Conservation (phyloP, 1,140 invertebrate species). For the Drosophila carrolli region DNA sequence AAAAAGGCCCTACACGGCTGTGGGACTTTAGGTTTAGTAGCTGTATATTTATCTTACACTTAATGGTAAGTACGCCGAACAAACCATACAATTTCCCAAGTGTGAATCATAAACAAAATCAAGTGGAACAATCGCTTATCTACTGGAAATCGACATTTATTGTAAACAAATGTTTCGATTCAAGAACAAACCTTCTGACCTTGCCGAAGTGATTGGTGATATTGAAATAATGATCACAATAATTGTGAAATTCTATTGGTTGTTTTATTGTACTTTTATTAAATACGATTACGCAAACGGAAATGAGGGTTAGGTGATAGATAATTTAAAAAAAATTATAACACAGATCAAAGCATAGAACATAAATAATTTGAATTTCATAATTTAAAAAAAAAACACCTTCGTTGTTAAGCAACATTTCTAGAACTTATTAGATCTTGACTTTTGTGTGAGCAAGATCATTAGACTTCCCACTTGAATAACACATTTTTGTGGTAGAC, state of each 20-base stretch:
- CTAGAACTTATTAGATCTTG: too few relatives aligned
- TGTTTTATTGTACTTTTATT: too few relatives aligned
- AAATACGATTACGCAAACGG: too few relatives aligned
- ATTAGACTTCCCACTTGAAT: not conserved
- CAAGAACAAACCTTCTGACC: not conserved
- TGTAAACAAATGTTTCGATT: conserved; percentile 1
- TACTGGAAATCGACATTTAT: not conserved
- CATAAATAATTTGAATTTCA: too few relatives aligned
- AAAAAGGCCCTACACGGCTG: conserved; percentile 84
- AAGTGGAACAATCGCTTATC: not conserved
- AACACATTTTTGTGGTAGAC: not conserved
- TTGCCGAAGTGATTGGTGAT: not conserved
- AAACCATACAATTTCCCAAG: not conserved
- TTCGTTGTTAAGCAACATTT: too few relatives aligned
- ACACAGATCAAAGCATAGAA: too few relatives aligned
- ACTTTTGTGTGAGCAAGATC: not conserved
- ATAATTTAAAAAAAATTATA: too few relatives aligned
- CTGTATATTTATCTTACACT: conserved; percentile 84
- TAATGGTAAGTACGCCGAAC: conserved; percentile 74
- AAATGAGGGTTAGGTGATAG: too few relatives aligned
- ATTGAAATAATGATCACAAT: not conserved
- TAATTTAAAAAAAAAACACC: too few relatives aligned
- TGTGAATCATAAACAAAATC: not conserved
- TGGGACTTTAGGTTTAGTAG: conserved; percentile 84
- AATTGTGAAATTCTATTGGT: too few relatives aligned